A percentile compares a stretch with the other conserved stretches of the same genome.
Evolutionary conservation across 2,113 vertebrate species (phyloP).

Genomic region (Phoenicopterus ruber): DNA sequence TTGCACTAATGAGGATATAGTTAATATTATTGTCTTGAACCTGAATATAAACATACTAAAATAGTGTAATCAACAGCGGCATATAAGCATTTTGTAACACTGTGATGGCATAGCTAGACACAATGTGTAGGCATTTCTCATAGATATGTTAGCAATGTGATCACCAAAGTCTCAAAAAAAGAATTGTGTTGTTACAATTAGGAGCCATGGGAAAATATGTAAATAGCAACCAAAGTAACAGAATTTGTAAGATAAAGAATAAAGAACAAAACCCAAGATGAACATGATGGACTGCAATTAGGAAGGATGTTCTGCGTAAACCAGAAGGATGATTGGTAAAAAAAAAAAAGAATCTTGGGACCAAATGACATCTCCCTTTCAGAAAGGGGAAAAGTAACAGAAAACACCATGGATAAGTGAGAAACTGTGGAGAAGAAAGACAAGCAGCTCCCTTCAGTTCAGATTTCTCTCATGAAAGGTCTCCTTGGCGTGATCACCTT

Average conservation of each 20-base stretch:
- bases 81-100: not conserved
- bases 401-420: not conserved
- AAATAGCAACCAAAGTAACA: not conserved
- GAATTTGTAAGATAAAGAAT: not conserved
- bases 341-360: not conserved
- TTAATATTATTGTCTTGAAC: not conserved
- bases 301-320: not conserved
- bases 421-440: not conserved
- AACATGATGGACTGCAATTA: not conserved
- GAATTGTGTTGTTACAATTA: not conserved
- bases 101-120: not conserved
- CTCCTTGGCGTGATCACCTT: not conserved
- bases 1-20: not conserved
- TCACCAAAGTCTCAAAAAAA: not conserved
- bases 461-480: not conserved
- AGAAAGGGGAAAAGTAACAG: not conserved
- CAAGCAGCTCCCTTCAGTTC: not conserved
- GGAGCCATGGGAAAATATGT: not conserved
- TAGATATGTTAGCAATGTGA: not conserved
- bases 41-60: not conserved
- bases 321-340: not conserved
- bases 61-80: not conserved
- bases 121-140: not conserved
- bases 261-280: not conserved
- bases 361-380: not conserved